Percentiles rank a stretch among this genome's conserved stretches.
phyloP scores from a whole-genome alignment of 2,888 invertebrate species.

The Synanthedon andrenaeformis region DNA sequence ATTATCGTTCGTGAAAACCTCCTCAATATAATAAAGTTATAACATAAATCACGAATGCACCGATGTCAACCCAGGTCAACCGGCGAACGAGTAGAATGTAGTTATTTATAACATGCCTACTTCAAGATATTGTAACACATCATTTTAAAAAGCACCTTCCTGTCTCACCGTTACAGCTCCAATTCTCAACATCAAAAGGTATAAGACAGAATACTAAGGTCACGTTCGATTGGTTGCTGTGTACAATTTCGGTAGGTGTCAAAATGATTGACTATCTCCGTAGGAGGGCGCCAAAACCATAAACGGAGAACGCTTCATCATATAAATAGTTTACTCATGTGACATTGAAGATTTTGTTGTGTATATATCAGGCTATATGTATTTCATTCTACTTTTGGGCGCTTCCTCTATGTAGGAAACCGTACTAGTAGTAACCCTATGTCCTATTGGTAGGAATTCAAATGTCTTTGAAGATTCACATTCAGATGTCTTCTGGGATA shows the following conservation, averaged over 20 bases:
- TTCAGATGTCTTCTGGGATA: too few relatives aligned
- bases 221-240: slow-evolving; percentile 14
- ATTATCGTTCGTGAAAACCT: slow-evolving; percentile 7
- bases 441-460: too few relatives aligned
- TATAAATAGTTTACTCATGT: too few relatives aligned
- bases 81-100: slow-evolving; percentile 3
- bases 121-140: slow-evolving; percentile 4
- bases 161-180: background rate
- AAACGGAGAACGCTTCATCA: background rate
- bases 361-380: too few relatives aligned
- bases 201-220: slow-evolving; percentile 14
- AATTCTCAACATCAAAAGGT: slow-evolving; percentile 1
- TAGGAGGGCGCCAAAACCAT: slow-evolving; percentile 22
- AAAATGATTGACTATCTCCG: slow-evolving; percentile 24
- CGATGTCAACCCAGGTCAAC: slow-evolving; percentile 13
- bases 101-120: slow-evolving; percentile 3
- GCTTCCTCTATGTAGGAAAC: too few relatives aligned
- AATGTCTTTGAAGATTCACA: too few relatives aligned
- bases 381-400: too few relatives aligned
- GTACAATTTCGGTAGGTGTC: slow-evolving; percentile 21
- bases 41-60: slow-evolving; percentile 13
- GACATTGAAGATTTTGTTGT: too few relatives aligned
- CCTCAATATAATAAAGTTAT: slow-evolving; percentile 10
- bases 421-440: too few relatives aligned
- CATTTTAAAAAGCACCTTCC: slow-evolving; percentile 7